Evolutionary conservation across 2,888 invertebrate genomes (phyloP), one percentile per base, ranked within the genome.

Genomic region (Labia minor): DNA sequence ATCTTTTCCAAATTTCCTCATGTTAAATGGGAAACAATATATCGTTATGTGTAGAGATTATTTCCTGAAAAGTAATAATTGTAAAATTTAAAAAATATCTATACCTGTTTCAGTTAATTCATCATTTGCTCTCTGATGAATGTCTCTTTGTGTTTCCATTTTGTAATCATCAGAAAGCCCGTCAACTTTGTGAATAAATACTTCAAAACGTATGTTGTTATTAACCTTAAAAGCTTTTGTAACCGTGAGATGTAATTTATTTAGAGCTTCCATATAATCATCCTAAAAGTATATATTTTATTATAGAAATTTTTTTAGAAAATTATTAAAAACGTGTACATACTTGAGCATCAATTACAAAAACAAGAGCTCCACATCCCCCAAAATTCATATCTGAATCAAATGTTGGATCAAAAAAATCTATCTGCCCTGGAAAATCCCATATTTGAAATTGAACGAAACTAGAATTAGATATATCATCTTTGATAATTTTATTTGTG

Each of bases 381-480:
- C 95, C 92, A 81, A 98, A 98, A 74, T 97, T 95, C 81, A 90
- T 90, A 73, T 96, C 95, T 14, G 92, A 91, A 80, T 98, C 96
- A 79, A 96, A 96, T 10, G 91, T 89, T 33, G 93, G 89, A 81
- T 98, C 96, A 78, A 97, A 94, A 75, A 96, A 95, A 77, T 98
- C 96, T 72, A 98, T 94, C 79, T 99, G 98, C 0, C 98, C 99
- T 3, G 99, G 99, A 78, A 99, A 95, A 78, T 99, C 99, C 94
- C 97, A 97, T 71, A 99, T 97, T 86, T 98, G 95, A 81, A 99
- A 99, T 78, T 98, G 97, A 65, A 99, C 96, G 83, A 99, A 99
- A 74, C 98, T 90, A 63, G 89, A 89, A 78, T 96, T 96, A 73
- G 94, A 94, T 70, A 99, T 95, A 76, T 97, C 96, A 80, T 99